A percentile compares a stretch with the other conserved stretches of the same genome.
These are phyloP conservation scores for Nibea coibor DNA, from an alignment of 2,113 vertebrate genomes.

Conservation along the genomic window DNA sequence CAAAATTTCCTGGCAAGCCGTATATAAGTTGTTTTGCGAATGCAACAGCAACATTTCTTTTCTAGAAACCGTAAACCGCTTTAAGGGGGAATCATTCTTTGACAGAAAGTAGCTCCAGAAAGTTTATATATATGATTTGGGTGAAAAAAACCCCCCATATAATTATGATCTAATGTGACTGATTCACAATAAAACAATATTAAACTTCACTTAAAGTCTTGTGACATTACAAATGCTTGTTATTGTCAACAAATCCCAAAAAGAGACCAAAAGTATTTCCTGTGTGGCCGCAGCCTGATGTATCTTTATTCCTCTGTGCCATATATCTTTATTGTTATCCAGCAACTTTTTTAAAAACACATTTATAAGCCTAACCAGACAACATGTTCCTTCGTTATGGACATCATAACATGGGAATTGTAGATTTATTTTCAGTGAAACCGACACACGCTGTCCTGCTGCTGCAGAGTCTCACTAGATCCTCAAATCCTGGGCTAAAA, in stretches of 20 bases:
- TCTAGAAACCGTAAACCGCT: not conserved
- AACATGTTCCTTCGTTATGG: not conserved
- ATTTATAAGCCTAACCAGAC: not conserved
- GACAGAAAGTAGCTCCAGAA: not conserved
- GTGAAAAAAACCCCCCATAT: not conserved
- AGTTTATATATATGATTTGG: not conserved
- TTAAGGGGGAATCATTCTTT: not conserved
- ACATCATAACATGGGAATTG: not conserved
- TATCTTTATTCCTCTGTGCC: not conserved
- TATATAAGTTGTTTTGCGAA: too few species aligned
- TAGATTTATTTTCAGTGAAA: not conserved
- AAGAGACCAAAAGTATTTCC: conserved; percentile 2
- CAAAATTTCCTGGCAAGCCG: too few species aligned
- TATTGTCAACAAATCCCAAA: not conserved
- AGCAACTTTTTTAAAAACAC: not conserved
- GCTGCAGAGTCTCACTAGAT: not conserved
- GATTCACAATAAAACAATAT: not conserved
- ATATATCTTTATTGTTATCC: not conserved
- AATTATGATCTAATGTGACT: not conserved
- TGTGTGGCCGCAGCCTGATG: not conserved
- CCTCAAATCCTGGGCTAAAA: conserved; percentile 11
- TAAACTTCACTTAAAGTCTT: not conserved
- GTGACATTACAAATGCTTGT: not conserved
- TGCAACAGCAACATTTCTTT: not conserved
- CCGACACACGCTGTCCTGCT: not conserved